phyloP scores from a whole-genome alignment of 2,797 vertebrate genomes.

The Gymnoscopelus microlampas region DNA sequence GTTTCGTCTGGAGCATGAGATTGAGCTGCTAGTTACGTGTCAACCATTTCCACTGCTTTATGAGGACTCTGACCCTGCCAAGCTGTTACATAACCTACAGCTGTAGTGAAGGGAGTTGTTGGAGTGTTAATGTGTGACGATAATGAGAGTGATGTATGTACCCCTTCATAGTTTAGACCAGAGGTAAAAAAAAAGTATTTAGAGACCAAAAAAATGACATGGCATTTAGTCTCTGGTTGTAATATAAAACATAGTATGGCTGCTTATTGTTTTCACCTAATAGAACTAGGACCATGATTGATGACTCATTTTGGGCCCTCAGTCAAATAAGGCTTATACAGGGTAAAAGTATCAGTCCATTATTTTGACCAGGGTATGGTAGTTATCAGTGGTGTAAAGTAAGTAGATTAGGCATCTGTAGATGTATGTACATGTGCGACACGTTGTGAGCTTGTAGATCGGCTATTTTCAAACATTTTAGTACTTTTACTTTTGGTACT shows the following conservation, averaged over 20 bases:
- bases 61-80: too few species aligned
- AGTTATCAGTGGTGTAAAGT: not conserved
- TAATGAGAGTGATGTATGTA: not conserved
- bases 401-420: too few species aligned
- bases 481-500: too few species aligned
- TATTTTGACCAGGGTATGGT: too few species aligned
- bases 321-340: too few species aligned
- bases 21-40: not conserved
- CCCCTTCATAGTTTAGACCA: not conserved
- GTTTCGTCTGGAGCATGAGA: slow-evolving; percentile 4
- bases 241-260: not conserved
- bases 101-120: not conserved
- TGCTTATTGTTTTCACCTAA: not conserved
- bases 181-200: not conserved
- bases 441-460: not conserved
- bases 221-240: too few species aligned
- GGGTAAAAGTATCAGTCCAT: too few species aligned
- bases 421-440: too few species aligned
- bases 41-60: not conserved
- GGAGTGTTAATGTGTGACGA: not conserved
- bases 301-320: too few species aligned
- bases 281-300: too few species aligned
- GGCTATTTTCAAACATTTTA: too few species aligned
- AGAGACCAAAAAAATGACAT: too few species aligned
- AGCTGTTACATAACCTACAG: not conserved